Conservation (phyloP, 2,113 vertebrate genomes). For the Coreoperca whiteheadi region DNA sequence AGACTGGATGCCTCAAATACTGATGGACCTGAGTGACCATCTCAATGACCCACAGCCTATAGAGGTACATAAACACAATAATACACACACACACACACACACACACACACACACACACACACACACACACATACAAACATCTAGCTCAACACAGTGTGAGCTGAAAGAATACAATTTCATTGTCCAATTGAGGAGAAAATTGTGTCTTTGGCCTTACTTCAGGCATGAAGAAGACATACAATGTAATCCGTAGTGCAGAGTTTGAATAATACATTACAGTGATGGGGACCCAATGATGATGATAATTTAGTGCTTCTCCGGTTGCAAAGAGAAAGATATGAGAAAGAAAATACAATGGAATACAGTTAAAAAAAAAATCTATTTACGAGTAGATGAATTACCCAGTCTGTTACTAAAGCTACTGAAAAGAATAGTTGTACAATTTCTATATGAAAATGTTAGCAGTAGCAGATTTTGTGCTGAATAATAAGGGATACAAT, state of each 20-base stretch:
- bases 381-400: slow-evolving; percentile 23
- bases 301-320: slow-evolving; percentile 61
- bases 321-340: slow-evolving; percentile 60
- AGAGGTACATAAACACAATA: slow-evolving; percentile 87
- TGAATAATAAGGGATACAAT: neutral
- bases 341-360: slow-evolving; percentile 45
- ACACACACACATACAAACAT: slow-evolving; percentile 74
- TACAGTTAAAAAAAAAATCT: slow-evolving; percentile 38
- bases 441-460: neutral
- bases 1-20: slow-evolving; percentile 97
- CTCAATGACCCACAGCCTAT: slow-evolving; percentile 98
- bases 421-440: neutral
- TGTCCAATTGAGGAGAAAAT: slow-evolving; percentile 82
- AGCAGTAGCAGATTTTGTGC: neutral
- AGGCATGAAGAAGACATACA: slow-evolving; percentile 72
- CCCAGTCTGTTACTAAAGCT: neutral
- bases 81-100: neutral
- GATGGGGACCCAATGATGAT: slow-evolving; percentile 52
- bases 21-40: slow-evolving; percentile 97
- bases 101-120: neutral
- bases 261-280: slow-evolving; percentile 65
- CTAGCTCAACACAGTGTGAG: slow-evolving; percentile 36
- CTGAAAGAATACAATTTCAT: slow-evolving; percentile 75
- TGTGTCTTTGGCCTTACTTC: slow-evolving; percentile 67
- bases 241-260: slow-evolving; percentile 65